A percentile compares a stretch with the other conserved stretches of the same genome.
Evolutionary conservation across 2,888 invertebrate genomes (phyloP).

Genomic region (Lochmaea capreae): DNA sequence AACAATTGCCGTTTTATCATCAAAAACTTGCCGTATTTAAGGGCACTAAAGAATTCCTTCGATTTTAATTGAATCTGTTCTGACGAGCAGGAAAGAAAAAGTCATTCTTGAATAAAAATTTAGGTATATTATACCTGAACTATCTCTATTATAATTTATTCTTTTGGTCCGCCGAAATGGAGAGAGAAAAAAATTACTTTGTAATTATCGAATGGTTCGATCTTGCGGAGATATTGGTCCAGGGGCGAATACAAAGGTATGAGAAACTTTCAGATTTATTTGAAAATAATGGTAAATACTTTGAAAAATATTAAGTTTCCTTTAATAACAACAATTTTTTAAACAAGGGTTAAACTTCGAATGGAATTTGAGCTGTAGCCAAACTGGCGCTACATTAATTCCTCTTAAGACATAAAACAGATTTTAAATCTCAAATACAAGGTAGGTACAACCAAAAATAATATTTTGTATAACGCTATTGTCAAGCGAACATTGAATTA

Average conservation of each 20-base stretch:
- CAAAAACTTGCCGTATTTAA: slow-evolving; percentile 22
- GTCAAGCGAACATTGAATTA: too few species aligned
- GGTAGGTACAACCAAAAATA: too few species aligned
- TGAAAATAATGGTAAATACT: slow-evolving; percentile 22
- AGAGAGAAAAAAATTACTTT: slow-evolving; percentile 37
- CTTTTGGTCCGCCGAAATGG: slow-evolving; percentile 44
- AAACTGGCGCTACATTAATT: background rate
- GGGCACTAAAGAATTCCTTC: slow-evolving; percentile 22
- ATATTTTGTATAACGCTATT: too few species aligned
- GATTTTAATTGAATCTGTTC: slow-evolving; percentile 29
- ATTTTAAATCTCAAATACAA: too few species aligned
- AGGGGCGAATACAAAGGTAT: slow-evolving; percentile 14
- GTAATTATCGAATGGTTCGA: slow-evolving; percentile 41
- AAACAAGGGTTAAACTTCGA: background rate
- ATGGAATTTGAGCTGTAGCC: background rate
- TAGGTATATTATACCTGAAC: slow-evolving; percentile 36
- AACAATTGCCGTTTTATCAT: slow-evolving; percentile 26
- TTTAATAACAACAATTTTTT: background rate
- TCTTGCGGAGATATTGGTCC: slow-evolving; percentile 18
- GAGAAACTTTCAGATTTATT: slow-evolving; percentile 25
- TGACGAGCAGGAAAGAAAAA: slow-evolving; percentile 32
- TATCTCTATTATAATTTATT: slow-evolving; percentile 49
- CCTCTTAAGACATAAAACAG: too few species aligned
- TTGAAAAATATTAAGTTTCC: background rate
- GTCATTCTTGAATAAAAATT: slow-evolving; percentile 36